These are phyloP conservation scores for Scaptomyza montana DNA, from an alignment of 1,140 invertebrate genomes.

Conservation along the genomic window DNA sequence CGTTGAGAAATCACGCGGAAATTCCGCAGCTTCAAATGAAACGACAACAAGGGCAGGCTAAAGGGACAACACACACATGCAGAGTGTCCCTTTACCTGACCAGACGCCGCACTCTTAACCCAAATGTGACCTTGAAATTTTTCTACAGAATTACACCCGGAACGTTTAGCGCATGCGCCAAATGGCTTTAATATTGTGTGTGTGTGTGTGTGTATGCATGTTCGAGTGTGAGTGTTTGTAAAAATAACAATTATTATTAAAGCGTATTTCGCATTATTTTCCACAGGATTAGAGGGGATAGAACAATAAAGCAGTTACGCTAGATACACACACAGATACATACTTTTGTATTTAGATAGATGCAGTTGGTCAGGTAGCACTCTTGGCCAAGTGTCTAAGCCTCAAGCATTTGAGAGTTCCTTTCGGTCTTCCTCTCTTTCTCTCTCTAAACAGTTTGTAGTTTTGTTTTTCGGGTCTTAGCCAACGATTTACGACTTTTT, in stretches of 20 bases:
- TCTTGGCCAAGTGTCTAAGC: slow-evolving; percentile 67
- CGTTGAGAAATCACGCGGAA: slow-evolving; percentile 73
- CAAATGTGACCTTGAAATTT: slow-evolving; percentile 75
- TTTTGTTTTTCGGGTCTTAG: slow-evolving; percentile 20
- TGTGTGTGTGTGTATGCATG: slow-evolving; percentile 38
- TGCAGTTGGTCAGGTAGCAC: slow-evolving; percentile 27
- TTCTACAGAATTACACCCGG: slow-evolving; percentile 74
- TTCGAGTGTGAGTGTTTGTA: slow-evolving; percentile 61
- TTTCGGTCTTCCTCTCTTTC: too few species aligned
- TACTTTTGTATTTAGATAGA: not conserved
- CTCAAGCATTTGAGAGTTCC: not conserved
- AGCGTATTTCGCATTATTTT: slow-evolving; percentile 82
- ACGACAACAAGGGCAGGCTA: slow-evolving; percentile 23
- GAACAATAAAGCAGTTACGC: slow-evolving; percentile 65
- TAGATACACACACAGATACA: not conserved
- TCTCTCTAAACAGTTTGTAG: not conserved
- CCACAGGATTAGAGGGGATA: slow-evolving; percentile 73
- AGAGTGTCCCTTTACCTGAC: slow-evolving; percentile 61
- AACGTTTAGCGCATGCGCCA: slow-evolving; percentile 78
- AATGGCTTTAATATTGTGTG: slow-evolving; percentile 79
- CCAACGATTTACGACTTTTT: slow-evolving; percentile 67
- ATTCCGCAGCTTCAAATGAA: slow-evolving; percentile 71
- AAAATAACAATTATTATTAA: slow-evolving; percentile 83
- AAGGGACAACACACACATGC: slow-evolving; percentile 42
- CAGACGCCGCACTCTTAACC: slow-evolving; percentile 47